Percentiles rank a stretch among this genome's conserved stretches.
Evolutionary conservation across 2,888 invertebrate genomes (phyloP).

Genomic region (Mythimna impura): DNA sequence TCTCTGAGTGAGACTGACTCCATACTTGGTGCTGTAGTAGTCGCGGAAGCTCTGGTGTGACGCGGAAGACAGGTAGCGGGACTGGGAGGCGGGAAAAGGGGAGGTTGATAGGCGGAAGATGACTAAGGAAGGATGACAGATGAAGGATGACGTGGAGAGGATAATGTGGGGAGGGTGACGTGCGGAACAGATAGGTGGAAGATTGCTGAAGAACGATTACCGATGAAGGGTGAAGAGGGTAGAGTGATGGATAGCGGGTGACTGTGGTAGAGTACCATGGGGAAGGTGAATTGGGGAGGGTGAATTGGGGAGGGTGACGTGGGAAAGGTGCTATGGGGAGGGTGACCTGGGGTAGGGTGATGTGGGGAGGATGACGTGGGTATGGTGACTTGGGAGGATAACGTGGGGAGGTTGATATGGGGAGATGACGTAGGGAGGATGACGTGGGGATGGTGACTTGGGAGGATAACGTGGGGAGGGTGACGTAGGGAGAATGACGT

Average conservation of each 20-base stretch:
- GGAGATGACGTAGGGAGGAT: background rate
- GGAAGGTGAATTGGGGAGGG: background rate
- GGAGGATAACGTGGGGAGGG: background rate
- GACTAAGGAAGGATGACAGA: too few species aligned
- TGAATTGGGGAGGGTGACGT: background rate
- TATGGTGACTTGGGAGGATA: background rate
- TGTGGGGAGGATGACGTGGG: background rate
- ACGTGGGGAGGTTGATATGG: background rate
- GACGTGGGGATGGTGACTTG: background rate
- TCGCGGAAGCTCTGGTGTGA: constrained; percentile 97
- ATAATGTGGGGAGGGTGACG: background rate
- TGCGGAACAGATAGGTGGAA: background rate
- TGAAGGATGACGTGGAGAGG: background rate
- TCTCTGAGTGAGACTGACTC: constrained; percentile 95
- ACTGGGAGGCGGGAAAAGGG: constrained; percentile 93
- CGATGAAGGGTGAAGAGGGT: too few species aligned
- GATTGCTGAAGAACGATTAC: background rate
- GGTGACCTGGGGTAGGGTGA: background rate
- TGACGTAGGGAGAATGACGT: background rate
- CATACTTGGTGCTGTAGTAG: constrained; percentile 98
- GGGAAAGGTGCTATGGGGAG: background rate
- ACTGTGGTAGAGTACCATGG: background rate
- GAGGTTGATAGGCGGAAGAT: constrained; percentile 82
- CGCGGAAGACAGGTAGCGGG: constrained; percentile 93
- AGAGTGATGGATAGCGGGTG: too few species aligned